These are phyloP conservation scores for Linnaemya vulpina DNA, from an alignment of 2,888 invertebrate species.

Conservation along the genomic window DNA sequence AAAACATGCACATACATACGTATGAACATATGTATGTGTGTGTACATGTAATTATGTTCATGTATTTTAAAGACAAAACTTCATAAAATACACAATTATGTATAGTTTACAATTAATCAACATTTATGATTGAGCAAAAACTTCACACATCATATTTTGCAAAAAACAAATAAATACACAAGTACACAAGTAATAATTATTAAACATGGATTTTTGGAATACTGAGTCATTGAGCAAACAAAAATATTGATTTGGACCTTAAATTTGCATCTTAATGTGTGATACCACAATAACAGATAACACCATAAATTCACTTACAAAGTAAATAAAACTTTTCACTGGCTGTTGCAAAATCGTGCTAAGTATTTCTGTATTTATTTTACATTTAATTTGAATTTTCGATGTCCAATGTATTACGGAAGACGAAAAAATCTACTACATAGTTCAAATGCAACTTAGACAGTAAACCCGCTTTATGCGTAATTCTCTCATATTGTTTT, in stretches of 20 bases:
- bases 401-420: slow-evolving; percentile 19
- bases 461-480: slow-evolving; percentile 43
- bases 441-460: slow-evolving; percentile 35
- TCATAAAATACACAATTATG: not conserved
- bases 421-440: slow-evolving; percentile 8
- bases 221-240: slow-evolving; percentile 40
- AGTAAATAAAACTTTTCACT: not conserved
- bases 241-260: slow-evolving; percentile 34
- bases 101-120: slow-evolving; percentile 3
- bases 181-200: not conserved
- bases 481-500: slow-evolving; percentile 44
- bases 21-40: not conserved
- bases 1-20: not conserved
- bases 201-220: not conserved
- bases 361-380: slow-evolving; percentile 32
- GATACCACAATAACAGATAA: not conserved
- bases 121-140: not conserved
- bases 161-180: slow-evolving; percentile 6
- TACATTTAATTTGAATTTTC: slow-evolving; percentile 45
- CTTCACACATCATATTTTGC: slow-evolving; percentile 22
- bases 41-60: not conserved
- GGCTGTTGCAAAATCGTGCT: slow-evolving; percentile 28
- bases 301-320: not conserved
- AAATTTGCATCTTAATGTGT: slow-evolving; percentile 7
- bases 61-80: not conserved